Percentiles rank a stretch among this genome's conserved stretches.
phyloP scores from a whole-genome alignment of 1,140 invertebrate species.

The Monochamus saltuarius region DNA sequence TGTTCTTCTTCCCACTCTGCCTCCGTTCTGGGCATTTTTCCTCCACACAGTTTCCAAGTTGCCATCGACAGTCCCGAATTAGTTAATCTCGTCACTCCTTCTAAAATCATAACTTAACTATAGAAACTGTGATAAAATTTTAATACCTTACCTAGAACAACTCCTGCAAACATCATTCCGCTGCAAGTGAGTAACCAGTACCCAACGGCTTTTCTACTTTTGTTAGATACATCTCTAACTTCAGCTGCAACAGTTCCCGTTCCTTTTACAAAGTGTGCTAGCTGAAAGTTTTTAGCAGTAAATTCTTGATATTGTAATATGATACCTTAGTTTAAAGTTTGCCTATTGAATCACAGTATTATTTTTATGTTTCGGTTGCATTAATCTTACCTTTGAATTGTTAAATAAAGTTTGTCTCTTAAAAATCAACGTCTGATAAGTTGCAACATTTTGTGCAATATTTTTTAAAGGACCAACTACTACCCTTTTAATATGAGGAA shows the following conservation, averaged over 20 bases:
- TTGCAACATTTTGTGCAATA: conserved; percentile 18
- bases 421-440: conserved; percentile 23
- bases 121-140: neutral
- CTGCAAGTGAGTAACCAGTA: conserved; percentile 88
- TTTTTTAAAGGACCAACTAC: conserved; percentile 11
- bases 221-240: conserved; percentile 34
- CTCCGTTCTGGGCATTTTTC: conserved; percentile 79
- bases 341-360: too few species aligned
- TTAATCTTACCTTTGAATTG: conserved; percentile 8
- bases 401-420: conserved; percentile 15
- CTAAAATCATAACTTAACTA: conserved; percentile 51
- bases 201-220: conserved; percentile 71
- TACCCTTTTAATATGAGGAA: conserved; percentile 19
- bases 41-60: conserved; percentile 91
- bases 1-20: conserved; percentile 91
- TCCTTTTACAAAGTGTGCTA: conserved; percentile 18
- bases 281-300: conserved; percentile 10
- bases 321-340: too few species aligned
- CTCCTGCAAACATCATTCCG: conserved; percentile 93
- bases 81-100: conserved; percentile 87
- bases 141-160: conserved; percentile 74
- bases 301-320: too few species aligned
- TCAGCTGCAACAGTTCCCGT: conserved; percentile 28
- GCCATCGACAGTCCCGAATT: conserved; percentile 99
- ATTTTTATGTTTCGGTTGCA: too few species aligned